A percentile compares a stretch with the other conserved stretches of the same genome.
These are phyloP conservation scores for Prorops nasuta DNA, from an alignment of 1,140 invertebrate species.

Conservation along the genomic window DNA sequence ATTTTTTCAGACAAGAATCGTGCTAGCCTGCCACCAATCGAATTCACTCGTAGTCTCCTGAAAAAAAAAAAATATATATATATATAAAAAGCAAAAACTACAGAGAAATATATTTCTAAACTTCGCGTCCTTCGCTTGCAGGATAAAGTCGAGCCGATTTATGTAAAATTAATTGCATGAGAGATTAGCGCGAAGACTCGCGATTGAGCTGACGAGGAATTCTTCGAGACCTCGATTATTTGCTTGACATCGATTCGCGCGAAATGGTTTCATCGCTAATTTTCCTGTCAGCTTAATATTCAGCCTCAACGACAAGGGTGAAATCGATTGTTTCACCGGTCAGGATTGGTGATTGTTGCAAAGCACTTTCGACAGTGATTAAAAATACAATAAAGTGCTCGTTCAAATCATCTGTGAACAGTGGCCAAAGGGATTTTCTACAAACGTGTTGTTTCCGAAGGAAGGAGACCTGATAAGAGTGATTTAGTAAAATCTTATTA, in stretches of 20 bases:
- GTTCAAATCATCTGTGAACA: neutral
- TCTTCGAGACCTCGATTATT: no score
- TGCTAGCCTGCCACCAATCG: slow-evolving; percentile 7
- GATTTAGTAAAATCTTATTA: neutral
- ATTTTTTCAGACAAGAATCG: slow-evolving; percentile 5
- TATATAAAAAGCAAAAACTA: no score
- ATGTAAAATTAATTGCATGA: neutral
- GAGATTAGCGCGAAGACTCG: neutral
- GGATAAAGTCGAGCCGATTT: neutral
- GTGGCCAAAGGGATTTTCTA: neutral
- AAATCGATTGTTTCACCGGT: no score
- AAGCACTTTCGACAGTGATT: no score
- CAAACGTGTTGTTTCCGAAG: neutral
- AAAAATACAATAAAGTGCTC: no score
- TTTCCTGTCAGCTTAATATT: no score
- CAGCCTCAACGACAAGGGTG: no score
- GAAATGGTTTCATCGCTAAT: no score
- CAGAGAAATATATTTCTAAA: neutral
- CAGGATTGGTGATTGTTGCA: no score
- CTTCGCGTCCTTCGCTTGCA: neutral
- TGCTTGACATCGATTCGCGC: no score
- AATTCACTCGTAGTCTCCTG: neutral
- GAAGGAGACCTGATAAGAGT: neutral
- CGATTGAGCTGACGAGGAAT: no score
- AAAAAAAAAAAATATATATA: neutral